Evolutionary conservation across 92 coral and sea anemone species (phyloP).

Genomic region (Umimayanthus chanpuru): DNA sequence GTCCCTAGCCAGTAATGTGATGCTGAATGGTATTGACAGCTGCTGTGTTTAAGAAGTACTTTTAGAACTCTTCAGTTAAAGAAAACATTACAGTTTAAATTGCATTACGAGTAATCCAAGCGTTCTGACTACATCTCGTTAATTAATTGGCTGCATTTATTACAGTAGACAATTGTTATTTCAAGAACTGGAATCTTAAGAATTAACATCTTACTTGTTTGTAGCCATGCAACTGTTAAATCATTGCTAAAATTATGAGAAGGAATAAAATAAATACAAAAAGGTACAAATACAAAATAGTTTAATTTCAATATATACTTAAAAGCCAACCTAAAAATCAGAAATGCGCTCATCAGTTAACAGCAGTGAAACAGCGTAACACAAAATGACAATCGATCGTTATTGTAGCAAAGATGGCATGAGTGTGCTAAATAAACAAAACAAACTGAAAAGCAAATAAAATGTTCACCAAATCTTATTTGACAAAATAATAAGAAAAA

Average conservation of each 20-base stretch:
- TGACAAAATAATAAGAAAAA: neutral
- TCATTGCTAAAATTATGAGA: neutral
- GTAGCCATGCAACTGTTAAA: neutral
- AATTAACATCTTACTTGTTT: neutral
- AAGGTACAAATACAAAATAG: neutral
- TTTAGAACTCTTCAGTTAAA: neutral
- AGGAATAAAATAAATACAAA: too few species aligned
- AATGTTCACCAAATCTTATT: neutral
- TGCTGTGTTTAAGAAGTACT: neutral
- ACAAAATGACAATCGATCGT: neutral
- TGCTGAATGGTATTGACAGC: slow-evolving; percentile 4
- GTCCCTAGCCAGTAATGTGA: neutral
- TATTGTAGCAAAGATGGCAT: neutral
- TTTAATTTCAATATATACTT: too few species aligned
- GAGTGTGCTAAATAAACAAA: neutral
- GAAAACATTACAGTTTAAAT: neutral
- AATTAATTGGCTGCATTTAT: neutral
- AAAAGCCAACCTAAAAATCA: neutral
- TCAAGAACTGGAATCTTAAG: neutral
- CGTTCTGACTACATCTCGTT: neutral
- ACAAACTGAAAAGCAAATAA: neutral
- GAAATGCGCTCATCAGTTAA: neutral
- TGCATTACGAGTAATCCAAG: neutral
- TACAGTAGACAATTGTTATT: neutral
- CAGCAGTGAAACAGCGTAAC: neutral